Evolutionary conservation across 2,888 invertebrate genomes (phyloP).

Genomic region (Bellardia pandia): DNA sequence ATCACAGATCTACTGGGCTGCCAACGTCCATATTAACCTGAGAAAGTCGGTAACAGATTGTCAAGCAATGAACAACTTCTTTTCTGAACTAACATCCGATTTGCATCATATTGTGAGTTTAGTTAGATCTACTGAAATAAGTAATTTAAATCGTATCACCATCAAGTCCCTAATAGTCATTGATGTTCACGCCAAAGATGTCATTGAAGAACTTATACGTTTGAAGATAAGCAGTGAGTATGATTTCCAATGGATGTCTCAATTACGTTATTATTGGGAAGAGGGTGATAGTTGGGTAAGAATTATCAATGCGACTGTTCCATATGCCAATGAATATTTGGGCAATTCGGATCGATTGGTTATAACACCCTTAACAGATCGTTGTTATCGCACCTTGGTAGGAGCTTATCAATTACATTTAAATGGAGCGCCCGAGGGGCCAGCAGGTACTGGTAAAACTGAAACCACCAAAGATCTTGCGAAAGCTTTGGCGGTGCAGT

Average conservation of each 20-base stretch:
- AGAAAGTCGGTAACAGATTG: slow-evolving; percentile 84
- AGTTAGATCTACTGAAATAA: slow-evolving; percentile 86
- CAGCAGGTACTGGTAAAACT: slow-evolving; percentile 95
- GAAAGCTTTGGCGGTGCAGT: slow-evolving; percentile 95
- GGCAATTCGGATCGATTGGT: slow-evolving; percentile 88
- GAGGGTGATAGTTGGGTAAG: slow-evolving; percentile 85
- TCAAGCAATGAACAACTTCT: slow-evolving; percentile 84
- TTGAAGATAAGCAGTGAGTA: slow-evolving; percentile 85
- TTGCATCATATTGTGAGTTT: slow-evolving; percentile 86
- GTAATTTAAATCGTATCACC: slow-evolving; percentile 87
- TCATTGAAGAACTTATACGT: slow-evolving; percentile 86
- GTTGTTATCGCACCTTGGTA: slow-evolving; percentile 89
- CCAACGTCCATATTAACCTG: slow-evolving; percentile 85
- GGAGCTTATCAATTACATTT: slow-evolving; percentile 89
- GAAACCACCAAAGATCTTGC: slow-evolving; percentile 97
- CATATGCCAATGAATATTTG: slow-evolving; percentile 90
- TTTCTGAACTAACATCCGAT: slow-evolving; percentile 84
- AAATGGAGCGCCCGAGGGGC: slow-evolving; percentile 89
- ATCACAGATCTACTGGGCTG: slow-evolving; percentile 88
- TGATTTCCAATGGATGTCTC: slow-evolving; percentile 90
- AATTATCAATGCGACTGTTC: slow-evolving; percentile 88
- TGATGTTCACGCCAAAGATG: slow-evolving; percentile 90
- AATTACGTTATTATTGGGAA: slow-evolving; percentile 89
- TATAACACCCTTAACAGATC: slow-evolving; percentile 86
- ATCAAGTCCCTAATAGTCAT: slow-evolving; percentile 89